Conservation (phyloP, 2,888 invertebrate genomes). For the Steinernema carpocapsae region DNA sequence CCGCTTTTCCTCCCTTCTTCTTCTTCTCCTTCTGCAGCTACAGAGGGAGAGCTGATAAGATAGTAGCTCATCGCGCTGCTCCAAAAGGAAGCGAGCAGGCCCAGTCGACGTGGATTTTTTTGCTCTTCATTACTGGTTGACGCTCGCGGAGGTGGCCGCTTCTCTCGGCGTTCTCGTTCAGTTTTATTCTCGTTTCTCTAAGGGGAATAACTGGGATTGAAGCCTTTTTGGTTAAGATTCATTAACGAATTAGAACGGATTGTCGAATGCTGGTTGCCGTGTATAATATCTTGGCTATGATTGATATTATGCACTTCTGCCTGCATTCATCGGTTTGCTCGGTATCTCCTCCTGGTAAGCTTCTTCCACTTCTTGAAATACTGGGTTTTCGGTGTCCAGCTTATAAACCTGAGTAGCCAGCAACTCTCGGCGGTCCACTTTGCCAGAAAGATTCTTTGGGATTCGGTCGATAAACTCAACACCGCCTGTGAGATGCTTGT, state of each 20-base stretch:
- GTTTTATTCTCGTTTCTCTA: too few species aligned
- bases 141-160: neutral
- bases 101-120: neutral
- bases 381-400: too few species aligned
- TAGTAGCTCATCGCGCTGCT: neutral
- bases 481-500: conserved; percentile 39
- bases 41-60: conserved; percentile 29
- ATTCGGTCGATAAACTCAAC: conserved; percentile 39
- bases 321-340: neutral
- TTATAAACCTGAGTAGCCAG: too few species aligned
- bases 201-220: too few species aligned
- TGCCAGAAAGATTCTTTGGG: conserved; percentile 37
- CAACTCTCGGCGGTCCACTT: conserved; percentile 33
- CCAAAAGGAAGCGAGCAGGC: conserved; percentile 28
- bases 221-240: too few species aligned
- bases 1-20: too few species aligned
- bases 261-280: conserved; percentile 22
- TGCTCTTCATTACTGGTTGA: neutral
- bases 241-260: neutral
- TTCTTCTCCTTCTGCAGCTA: too few species aligned
- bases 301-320: conserved; percentile 32
- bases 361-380: too few species aligned
- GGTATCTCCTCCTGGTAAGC: too few species aligned
- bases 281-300: conserved; percentile 12
- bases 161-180: neutral